Evolutionary conservation across 2,113 vertebrate species (phyloP).

Genomic region (Onychostoma macrolepis): DNA sequence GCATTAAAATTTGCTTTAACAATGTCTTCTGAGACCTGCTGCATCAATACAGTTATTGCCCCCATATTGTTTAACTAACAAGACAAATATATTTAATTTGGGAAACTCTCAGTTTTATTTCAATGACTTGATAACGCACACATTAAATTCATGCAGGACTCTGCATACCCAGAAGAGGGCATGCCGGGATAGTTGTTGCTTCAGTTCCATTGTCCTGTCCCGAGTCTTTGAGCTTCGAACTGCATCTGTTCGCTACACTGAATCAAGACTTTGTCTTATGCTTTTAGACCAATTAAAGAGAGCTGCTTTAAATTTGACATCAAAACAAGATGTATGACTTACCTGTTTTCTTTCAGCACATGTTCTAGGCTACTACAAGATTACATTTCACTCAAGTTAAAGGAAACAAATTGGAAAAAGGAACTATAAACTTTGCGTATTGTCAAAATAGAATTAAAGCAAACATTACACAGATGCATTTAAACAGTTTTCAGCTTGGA

Average conservation of each 20-base stretch:
- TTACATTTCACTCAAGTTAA: neutral
- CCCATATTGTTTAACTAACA: neutral
- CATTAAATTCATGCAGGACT: neutral
- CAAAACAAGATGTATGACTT: neutral
- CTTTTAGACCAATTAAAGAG: neutral
- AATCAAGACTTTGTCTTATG: neutral
- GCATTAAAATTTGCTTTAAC: neutral
- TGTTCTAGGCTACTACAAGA: neutral
- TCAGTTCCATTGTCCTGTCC: slow-evolving; percentile 1
- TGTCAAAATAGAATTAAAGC: neutral
- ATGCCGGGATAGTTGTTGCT: slow-evolving; percentile 55
- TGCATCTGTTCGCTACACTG: neutral
- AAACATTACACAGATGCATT: neutral
- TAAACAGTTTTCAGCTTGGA: neutral
- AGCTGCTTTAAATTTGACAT: neutral
- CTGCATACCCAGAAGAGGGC: slow-evolving; percentile 67
- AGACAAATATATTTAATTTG: neutral
- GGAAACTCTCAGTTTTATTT: neutral
- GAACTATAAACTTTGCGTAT: neutral
- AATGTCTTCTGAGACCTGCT: neutral
- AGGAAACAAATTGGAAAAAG: neutral
- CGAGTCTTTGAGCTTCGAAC: neutral
- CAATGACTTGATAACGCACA: neutral
- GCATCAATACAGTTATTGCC: neutral
- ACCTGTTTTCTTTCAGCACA: neutral